Percentiles rank a stretch among this genome's conserved stretches.
Conservation (phyloP, 2,797 vertebrate genomes). For the Sebastes cheni region DNA sequence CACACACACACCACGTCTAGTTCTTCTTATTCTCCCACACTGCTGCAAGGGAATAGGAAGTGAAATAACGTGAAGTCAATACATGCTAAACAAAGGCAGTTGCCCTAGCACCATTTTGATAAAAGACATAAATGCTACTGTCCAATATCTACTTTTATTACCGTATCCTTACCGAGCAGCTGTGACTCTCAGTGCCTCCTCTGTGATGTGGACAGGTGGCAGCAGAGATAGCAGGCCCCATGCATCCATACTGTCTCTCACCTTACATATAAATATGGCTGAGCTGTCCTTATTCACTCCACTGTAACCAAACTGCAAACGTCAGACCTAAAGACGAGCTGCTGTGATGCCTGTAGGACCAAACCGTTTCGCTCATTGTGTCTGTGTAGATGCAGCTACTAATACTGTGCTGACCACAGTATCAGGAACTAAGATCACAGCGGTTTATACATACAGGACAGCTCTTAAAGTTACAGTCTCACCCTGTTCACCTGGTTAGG, state of each 20-base stretch:
- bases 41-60: conserved; percentile 54
- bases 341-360: not conserved
- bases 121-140: not conserved
- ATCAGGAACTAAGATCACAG: conserved; percentile 67
- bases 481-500: conserved; percentile 6
- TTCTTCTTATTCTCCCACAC: conserved; percentile 37
- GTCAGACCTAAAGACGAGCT: not conserved
- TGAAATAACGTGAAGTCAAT: conserved; percentile 39
- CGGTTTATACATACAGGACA: not conserved
- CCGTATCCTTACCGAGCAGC: conserved; percentile 51
- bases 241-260: conserved; percentile 59
- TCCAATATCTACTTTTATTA: not conserved
- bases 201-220: conserved; percentile 22
- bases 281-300: not conserved
- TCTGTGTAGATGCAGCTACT: not conserved
- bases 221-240: conserved; percentile 65
- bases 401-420: conserved; percentile 49
- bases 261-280: conserved; percentile 15
- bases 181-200: not conserved
- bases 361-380: not conserved
- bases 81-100: conserved; percentile 6
- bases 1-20: conserved; percentile 2
- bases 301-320: not conserved
- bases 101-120: not conserved
- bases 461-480: conserved; percentile 67